phyloP scores from a whole-genome alignment of 1,140 invertebrate species.

The Heliconius hermathena region DNA sequence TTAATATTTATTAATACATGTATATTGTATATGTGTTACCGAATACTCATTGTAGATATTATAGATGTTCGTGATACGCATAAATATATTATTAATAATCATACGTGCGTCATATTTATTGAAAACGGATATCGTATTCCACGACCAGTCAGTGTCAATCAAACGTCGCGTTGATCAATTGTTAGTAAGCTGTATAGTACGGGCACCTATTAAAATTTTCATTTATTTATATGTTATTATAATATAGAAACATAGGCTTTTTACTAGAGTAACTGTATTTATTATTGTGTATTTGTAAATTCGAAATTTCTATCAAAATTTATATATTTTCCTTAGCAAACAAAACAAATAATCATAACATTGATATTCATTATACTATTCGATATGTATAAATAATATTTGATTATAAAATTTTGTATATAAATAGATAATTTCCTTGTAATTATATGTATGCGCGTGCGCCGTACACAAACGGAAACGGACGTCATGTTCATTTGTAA shows the following conservation, averaged over 20 bases:
- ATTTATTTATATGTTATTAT: constrained; percentile 8
- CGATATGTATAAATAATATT: no score
- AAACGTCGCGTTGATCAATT: constrained; percentile 40
- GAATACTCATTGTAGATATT: neutral
- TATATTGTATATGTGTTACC: neutral
- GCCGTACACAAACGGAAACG: neutral
- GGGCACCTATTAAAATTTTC: constrained; percentile 12
- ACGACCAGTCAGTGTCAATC: constrained; percentile 28
- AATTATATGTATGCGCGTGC: constrained; percentile 2
- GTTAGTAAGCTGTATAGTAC: constrained; percentile 37
- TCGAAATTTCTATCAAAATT: no score
- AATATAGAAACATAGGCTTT: neutral
- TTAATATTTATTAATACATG: neutral
- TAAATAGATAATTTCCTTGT: neutral
- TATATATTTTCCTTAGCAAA: no score
- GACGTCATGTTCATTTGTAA: neutral
- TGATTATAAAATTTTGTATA: no score
- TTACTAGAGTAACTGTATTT: no score
- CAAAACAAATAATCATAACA: no score
- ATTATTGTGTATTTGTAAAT: no score
- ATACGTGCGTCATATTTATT: constrained; percentile 9
- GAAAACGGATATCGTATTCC: constrained; percentile 16
- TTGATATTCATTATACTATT: no score
- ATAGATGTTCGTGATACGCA: neutral
- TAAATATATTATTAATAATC: neutral